Base-by-base conservation (phyloP, 2,888 invertebrate species). In the Chymomyza fuscimana region DNA sequence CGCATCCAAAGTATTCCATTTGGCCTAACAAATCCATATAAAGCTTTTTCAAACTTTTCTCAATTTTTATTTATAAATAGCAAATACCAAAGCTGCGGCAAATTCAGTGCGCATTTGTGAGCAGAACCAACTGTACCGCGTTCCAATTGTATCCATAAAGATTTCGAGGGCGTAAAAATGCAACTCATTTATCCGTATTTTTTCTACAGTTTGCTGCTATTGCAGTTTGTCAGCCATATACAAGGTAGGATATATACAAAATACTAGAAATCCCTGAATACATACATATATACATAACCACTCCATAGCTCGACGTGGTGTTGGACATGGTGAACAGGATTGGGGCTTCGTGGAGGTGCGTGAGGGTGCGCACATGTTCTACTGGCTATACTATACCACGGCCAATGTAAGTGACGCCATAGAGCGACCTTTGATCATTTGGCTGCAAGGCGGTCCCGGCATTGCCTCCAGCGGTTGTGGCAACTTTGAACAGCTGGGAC, bases 401-500 rank as follows among this genome's bases (percentile, higher is more conserved):
- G 94, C 94, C 0, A 91, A 93, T 50, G 94, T 94, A 0, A 82
- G 85, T 4, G 92, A 92, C 50, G 93, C 94, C 84, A 93, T 94
- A 0, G 93, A 95, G 0, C 93, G 94, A 29, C 97, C 97, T 0
- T 92, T 97, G 12, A 92, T 97, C 10, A 94, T 97, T 62, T 97
- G 97, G 97, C 93, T 97, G 10, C 95, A 97, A 93, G 97, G 97
- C 4, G 97, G 97, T 0, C 97, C 97, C 0, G 97, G 94, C 0
- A 95, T 94, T 0, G 96, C 96, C 0, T 95, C 95, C 9, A 95
- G 95, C 0, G 96, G 95, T 0, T 95, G 94, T 87, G 97, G 97
- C 22, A 96, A 97, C 90, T 97, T 97, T 88, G 94, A 94, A 72
- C 96, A 96, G 88, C 91, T 97, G 16, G 97, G 97, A 0, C 96